phyloP scores from a whole-genome alignment of 2,113 vertebrate species.

The Cinclus mexicanus region DNA sequence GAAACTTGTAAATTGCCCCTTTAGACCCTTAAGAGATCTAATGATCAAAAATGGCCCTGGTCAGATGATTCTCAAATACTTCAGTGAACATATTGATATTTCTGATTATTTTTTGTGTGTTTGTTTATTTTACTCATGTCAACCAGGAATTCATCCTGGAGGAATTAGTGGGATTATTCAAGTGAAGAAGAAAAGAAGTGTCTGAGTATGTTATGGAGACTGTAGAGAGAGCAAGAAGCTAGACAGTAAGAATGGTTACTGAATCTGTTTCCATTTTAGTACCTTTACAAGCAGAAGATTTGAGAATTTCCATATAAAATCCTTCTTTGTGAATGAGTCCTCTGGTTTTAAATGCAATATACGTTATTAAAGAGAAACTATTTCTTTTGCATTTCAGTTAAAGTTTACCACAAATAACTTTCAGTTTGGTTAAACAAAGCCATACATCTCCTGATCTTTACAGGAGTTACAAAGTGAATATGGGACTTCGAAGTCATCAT shows the following conservation, averaged over 20 bases:
- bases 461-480: neutral
- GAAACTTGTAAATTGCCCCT: neutral
- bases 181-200: neutral
- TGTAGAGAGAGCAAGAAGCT: neutral
- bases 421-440: neutral
- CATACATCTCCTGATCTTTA: neutral
- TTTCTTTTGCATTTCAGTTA: neutral
- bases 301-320: neutral
- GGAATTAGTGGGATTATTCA: neutral
- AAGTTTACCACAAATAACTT: neutral
- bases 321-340: neutral
- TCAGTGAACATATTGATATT: neutral
- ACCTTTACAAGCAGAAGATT: neutral
- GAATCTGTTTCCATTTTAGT: neutral
- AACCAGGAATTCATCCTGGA: neutral
- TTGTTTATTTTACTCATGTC: neutral
- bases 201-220: neutral
- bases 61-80: neutral
- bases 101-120: neutral
- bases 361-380: neutral
- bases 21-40: neutral
- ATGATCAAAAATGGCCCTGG: neutral
- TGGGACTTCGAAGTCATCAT: neutral
- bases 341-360: neutral
- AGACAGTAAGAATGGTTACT: neutral